These are phyloP conservation scores for Oostethus manadensis DNA, from an alignment of 2,113 vertebrate genomes.

Conservation along the genomic window DNA sequence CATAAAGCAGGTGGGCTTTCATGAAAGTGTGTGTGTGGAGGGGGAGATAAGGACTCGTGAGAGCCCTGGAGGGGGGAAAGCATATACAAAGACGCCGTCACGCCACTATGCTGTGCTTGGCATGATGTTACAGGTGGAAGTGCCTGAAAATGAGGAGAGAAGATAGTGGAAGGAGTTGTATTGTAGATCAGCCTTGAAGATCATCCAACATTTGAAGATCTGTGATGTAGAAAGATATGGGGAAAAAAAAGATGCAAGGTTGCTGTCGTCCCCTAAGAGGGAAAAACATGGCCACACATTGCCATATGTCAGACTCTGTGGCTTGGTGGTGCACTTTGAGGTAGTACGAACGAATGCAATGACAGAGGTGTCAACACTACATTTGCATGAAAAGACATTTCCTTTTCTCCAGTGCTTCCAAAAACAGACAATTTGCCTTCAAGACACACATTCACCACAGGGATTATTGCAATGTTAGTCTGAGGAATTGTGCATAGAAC, in stretches of 20 bases:
- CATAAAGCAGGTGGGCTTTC: background rate
- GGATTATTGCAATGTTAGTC: no score
- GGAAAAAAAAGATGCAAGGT: slow-evolving; percentile 21
- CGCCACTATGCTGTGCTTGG: slow-evolving; percentile 15
- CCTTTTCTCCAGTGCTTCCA: background rate
- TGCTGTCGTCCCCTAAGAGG: slow-evolving; percentile 18
- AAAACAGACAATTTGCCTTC: background rate
- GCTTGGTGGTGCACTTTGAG: slow-evolving; percentile 1
- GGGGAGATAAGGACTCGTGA: slow-evolving; percentile 2
- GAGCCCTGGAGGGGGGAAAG: background rate
- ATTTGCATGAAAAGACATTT: slow-evolving; percentile 9
- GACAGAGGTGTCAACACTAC: slow-evolving; percentile 2
- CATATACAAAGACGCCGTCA: background rate
- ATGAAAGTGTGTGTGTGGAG: background rate
- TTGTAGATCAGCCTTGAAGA: slow-evolving; percentile 41
- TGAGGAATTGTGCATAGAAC: no score
- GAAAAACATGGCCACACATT: slow-evolving; percentile 2
- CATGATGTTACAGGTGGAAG: slow-evolving; percentile 9
- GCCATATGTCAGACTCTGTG: slow-evolving; percentile 26
- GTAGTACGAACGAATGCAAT: background rate
- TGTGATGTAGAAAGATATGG: slow-evolving; percentile 27
- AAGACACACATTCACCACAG: background rate
- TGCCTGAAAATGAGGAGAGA: slow-evolving; percentile 23
- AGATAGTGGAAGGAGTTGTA: slow-evolving; percentile 20
- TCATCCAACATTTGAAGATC: slow-evolving; percentile 36